A percentile compares a stretch with the other conserved stretches of the same genome.
These are phyloP conservation scores for Xanthia icteritia DNA, from an alignment of 2,888 invertebrate genomes.

Conservation along the genomic window DNA sequence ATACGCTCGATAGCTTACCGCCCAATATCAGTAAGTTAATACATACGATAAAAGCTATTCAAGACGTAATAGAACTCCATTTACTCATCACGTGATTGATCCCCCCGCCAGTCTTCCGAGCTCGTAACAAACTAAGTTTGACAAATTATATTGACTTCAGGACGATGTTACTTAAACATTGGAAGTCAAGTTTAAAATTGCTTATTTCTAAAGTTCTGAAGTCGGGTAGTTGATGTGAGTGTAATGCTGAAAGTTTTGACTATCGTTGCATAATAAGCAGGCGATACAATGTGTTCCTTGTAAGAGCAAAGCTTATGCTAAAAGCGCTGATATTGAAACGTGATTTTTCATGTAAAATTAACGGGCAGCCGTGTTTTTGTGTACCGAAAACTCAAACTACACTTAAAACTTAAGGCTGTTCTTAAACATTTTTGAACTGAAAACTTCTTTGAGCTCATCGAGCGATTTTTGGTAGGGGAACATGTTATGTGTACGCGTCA, in stretches of 20 bases:
- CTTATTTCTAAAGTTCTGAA: constrained; percentile 50
- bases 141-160: constrained; percentile 58
- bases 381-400: background rate
- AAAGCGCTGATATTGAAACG: constrained; percentile 6
- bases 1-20: constrained; percentile 14
- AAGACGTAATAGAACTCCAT: constrained; percentile 34
- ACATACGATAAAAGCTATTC: constrained; percentile 12
- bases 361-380: background rate
- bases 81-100: constrained; percentile 51
- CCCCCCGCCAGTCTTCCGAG: constrained; percentile 7
- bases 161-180: constrained; percentile 50
- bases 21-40: constrained; percentile 15
- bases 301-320: background rate
- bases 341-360: background rate
- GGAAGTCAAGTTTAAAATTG: constrained; percentile 56
- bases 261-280: constrained; percentile 41
- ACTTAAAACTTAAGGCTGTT: background rate
- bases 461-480: too few species aligned
- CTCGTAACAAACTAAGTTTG: constrained; percentile 62
- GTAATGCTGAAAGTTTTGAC: constrained; percentile 29
- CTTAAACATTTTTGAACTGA: too few species aligned
- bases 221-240: constrained; percentile 18
- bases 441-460: too few species aligned
- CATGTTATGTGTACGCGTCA: too few species aligned
- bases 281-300: background rate